Conservation (phyloP, 2,113 vertebrate genomes). For the Apodemus sylvaticus region DNA sequence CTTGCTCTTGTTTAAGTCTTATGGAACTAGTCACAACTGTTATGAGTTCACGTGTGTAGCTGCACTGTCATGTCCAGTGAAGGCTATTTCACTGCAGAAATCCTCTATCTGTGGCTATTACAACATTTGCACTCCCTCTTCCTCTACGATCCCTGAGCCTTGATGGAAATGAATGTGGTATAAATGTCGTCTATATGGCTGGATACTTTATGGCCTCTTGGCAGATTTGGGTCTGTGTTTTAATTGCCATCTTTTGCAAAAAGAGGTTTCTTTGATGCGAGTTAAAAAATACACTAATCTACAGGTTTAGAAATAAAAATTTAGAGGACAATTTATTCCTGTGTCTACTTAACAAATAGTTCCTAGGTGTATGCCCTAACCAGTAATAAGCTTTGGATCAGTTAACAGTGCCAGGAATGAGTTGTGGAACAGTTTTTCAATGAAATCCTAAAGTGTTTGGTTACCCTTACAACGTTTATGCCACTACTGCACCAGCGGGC, state of each 20-base stretch:
- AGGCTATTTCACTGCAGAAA: background rate
- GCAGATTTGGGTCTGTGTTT: background rate
- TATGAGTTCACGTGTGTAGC: background rate
- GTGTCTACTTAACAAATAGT: background rate
- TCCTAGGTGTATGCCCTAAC: background rate
- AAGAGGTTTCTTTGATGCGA: background rate
- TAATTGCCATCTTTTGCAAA: background rate
- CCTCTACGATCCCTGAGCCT: background rate
- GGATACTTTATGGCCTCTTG: background rate
- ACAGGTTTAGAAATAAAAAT: background rate
- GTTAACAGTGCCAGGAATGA: background rate
- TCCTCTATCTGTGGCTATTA: background rate
- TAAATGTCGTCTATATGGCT: background rate
- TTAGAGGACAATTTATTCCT: background rate
- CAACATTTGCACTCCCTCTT: background rate
- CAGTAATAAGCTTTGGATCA: background rate
- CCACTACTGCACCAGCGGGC: background rate
- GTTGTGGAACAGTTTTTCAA: background rate
- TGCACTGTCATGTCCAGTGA: background rate
- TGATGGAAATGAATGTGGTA: background rate
- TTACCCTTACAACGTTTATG: background rate
- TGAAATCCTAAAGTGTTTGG: background rate
- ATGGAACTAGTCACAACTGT: background rate
- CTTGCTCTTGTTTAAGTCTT: background rate
- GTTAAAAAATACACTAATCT: background rate